Conservation (phyloP, 2,797 vertebrate genomes). For the Sebastes iracundus region DNA sequence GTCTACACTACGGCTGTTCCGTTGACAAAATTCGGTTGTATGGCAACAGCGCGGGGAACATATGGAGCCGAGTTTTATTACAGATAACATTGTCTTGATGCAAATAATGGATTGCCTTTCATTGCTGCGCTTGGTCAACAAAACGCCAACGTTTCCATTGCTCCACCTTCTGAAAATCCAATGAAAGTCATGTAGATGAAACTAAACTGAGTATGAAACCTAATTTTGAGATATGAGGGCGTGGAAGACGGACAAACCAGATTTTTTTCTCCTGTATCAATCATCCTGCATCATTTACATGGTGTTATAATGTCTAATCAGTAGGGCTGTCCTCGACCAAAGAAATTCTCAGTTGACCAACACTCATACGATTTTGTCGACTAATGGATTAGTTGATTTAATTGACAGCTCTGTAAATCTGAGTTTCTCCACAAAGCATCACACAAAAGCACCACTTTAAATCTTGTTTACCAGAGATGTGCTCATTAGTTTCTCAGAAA, state of each 20-base stretch:
- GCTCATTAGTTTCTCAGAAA: too few relatives aligned
- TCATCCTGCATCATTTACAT: not conserved
- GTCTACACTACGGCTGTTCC: not conserved
- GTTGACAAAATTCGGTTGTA: not conserved
- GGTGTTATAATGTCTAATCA: not conserved
- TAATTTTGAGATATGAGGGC: not conserved
- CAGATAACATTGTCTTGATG: not conserved
- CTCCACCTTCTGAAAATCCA: not conserved
- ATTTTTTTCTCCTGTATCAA: not conserved
- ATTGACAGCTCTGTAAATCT: too few relatives aligned
- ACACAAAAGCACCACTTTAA: too few relatives aligned
- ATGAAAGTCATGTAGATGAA: too few relatives aligned
- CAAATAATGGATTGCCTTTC: not conserved
- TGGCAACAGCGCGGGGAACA: not conserved
- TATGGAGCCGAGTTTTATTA: not conserved
- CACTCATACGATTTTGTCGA: too few relatives aligned
- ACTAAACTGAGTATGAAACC: not conserved
- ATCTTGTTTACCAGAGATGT: too few relatives aligned
- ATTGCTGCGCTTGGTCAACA: not conserved
- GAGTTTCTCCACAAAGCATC: too few relatives aligned
- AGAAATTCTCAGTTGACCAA: too few relatives aligned
- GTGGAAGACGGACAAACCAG: not conserved
- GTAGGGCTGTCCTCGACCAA: too few relatives aligned
- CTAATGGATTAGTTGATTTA: too few relatives aligned
- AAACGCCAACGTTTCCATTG: not conserved